Evolutionary conservation across 2,888 invertebrate species (phyloP).

Genomic region (Acanthopleura granulata): DNA sequence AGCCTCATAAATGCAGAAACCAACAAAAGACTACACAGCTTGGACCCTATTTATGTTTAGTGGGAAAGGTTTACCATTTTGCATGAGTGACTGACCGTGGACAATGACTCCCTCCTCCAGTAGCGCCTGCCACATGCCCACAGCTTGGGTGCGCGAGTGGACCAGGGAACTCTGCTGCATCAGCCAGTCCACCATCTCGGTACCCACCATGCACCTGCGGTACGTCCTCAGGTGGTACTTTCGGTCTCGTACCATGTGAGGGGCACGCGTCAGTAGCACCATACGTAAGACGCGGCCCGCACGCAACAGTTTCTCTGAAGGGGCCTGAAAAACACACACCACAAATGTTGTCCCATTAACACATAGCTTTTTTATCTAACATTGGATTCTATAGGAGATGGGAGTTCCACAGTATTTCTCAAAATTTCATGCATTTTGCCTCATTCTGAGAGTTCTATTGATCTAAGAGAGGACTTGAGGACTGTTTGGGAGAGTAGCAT

Average conservation of each 20-base stretch:
- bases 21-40: no score
- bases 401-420: background rate
- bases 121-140: constrained; percentile 87
- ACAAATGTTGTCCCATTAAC: no score
- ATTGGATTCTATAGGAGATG: background rate
- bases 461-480: no score
- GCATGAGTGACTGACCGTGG: constrained; percentile 75
- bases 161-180: constrained; percentile 75
- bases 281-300: constrained; percentile 81
- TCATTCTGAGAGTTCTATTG: no score
- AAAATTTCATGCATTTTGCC: background rate
- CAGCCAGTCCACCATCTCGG: constrained; percentile 86
- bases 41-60: no score
- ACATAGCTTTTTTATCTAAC: background rate
- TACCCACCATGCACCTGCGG: constrained; percentile 79
- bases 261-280: constrained; percentile 76
- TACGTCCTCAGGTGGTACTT: constrained; percentile 76
- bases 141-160: constrained; percentile 79
- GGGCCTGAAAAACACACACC: constrained; percentile 65
- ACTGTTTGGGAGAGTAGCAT: no score
- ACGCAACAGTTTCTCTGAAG: constrained; percentile 78
- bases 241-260: constrained; percentile 77
- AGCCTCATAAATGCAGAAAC: no score
- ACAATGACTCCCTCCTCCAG: constrained; percentile 84
- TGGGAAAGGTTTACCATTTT: no score